phyloP scores from a whole-genome alignment of 2,113 vertebrate species.

The Scomber scombrus region DNA sequence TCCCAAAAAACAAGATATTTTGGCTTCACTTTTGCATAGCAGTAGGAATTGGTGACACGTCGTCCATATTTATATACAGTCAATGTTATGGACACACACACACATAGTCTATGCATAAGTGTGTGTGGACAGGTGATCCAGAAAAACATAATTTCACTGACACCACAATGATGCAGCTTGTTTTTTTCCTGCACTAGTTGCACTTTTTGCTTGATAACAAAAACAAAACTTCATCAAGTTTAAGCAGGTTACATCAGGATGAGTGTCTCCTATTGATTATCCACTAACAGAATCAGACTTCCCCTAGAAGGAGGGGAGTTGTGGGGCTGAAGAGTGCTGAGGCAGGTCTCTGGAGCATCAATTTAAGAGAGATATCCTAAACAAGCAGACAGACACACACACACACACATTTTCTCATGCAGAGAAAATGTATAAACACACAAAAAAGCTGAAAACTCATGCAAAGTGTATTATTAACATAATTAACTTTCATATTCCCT shows the following conservation, averaged over 20 bases:
- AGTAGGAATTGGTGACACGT: too few species aligned
- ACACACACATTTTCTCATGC: neutral
- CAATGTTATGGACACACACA: neutral
- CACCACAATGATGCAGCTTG: neutral
- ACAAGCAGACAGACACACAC: neutral
- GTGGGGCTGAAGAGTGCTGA: neutral
- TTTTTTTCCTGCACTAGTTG: neutral
- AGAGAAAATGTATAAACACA: neutral
- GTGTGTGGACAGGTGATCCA: conserved; percentile 2
- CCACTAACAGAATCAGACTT: conserved; percentile 29
- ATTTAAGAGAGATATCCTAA: neutral
- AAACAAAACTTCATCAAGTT: neutral
- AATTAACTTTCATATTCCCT: neutral
- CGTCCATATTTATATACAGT: too few species aligned
- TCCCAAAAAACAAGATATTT: too few species aligned
- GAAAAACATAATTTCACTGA: conserved; percentile 1
- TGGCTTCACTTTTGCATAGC: too few species aligned
- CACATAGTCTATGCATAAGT: neutral
- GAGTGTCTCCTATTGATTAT: conserved; percentile 36
- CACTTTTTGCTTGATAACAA: conserved; percentile 4
- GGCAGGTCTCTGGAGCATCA: conserved; percentile 24
- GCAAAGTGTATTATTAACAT: neutral
- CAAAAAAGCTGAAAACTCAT: neutral
- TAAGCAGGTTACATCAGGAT: neutral
- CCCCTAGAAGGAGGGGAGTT: neutral